Conservation (phyloP, 1,140 invertebrate genomes). For the Macrobrachium rosenbergii region DNA sequence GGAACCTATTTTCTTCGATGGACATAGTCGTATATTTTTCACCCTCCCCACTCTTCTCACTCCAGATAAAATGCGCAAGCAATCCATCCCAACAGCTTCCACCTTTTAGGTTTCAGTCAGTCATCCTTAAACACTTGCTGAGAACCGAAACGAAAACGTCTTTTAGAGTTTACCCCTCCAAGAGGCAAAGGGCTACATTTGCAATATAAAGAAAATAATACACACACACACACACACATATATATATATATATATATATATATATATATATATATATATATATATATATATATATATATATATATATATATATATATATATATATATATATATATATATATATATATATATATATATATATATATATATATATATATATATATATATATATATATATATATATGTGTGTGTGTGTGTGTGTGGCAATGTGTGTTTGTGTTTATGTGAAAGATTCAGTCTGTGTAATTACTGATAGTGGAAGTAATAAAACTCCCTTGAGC, state of each 20-base stretch:
- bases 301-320: slow-evolving; percentile 10
- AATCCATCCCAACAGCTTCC: too few species aligned
- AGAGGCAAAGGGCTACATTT: neutral
- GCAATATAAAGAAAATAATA: neutral
- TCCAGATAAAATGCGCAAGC: too few species aligned
- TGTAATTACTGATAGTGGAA: too few species aligned
- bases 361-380: slow-evolving; percentile 14
- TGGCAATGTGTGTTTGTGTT: too few species aligned
- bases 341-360: slow-evolving; percentile 27
- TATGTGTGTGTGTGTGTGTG: too few species aligned
- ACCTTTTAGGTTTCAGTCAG: too few species aligned
- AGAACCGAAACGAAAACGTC: too few species aligned
- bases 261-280: neutral
- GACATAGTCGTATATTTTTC: neutral
- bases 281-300: neutral
- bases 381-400: neutral
- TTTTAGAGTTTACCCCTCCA: too few species aligned
- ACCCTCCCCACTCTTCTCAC: too few species aligned
- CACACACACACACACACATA: neutral
- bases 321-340: slow-evolving; percentile 2
- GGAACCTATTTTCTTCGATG: neutral
- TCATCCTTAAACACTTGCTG: too few species aligned
- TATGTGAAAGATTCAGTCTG: too few species aligned
- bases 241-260: neutral
- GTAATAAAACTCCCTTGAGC: too few species aligned